phyloP scores from a whole-genome alignment of 2,797 vertebrate species.

The Amazona ochrocephala region DNA sequence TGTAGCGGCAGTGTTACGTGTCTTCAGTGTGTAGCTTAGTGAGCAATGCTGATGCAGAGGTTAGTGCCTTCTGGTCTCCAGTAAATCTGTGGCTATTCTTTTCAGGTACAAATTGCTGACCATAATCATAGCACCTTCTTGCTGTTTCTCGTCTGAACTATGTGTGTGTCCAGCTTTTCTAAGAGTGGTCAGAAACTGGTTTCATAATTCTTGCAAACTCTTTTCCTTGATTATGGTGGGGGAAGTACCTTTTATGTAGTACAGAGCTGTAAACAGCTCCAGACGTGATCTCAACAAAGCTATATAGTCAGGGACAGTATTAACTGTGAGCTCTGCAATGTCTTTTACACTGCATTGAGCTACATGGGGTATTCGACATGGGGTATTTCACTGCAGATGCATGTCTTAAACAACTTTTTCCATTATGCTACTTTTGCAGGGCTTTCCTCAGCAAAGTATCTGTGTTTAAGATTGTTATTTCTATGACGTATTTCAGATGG shows the following conservation, averaged over 20 bases:
- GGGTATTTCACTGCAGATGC: not conserved
- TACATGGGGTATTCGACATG: not conserved
- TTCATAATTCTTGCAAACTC: not conserved
- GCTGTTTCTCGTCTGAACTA: not conserved
- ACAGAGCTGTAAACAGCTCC: not conserved
- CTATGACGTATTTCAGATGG: not conserved
- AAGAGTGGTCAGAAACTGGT: not conserved
- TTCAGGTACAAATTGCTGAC: not conserved
- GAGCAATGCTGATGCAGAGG: too few species aligned
- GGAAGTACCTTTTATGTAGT: not conserved
- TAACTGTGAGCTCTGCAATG: not conserved
- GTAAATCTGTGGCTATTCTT: not conserved
- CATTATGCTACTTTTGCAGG: not conserved
- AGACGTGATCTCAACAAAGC: not conserved
- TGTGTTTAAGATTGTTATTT: not conserved
- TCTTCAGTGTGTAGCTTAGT: not conserved
- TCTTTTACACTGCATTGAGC: not conserved
- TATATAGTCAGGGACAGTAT: not conserved
- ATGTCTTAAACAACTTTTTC: not conserved
- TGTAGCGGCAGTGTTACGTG: not conserved
- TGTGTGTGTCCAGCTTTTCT: not conserved
- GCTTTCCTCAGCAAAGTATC: not conserved
- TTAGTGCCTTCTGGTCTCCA: not conserved
- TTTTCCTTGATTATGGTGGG: not conserved
- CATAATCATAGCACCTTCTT: not conserved